These are phyloP conservation scores for Pangasius sanitwongsei DNA, from an alignment of 2,797 vertebrate species.

Conservation along the genomic window DNA sequence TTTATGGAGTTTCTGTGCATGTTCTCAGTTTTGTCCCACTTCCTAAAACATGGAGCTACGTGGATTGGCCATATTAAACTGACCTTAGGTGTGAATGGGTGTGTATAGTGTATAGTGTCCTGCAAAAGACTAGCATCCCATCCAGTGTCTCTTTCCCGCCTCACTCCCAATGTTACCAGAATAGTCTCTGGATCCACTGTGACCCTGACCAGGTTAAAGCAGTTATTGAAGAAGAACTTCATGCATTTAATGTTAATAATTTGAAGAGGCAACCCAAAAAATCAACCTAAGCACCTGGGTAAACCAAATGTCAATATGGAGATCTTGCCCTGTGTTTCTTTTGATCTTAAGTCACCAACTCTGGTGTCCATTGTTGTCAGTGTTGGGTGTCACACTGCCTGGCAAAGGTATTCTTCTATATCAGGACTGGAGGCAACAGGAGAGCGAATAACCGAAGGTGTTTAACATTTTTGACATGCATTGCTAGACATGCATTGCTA, in stretches of 20 bases:
- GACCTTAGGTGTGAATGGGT: no score
- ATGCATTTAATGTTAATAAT: neutral
- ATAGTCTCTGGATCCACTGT: neutral
- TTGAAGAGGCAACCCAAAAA: neutral
- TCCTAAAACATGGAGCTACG: neutral
- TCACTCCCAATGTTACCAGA: neutral
- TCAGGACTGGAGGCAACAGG: no score
- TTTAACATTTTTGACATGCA: no score
- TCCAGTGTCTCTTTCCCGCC: no score
- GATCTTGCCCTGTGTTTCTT: neutral
- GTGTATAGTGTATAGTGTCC: neutral
- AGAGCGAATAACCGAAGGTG: no score
- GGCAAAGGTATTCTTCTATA: no score
- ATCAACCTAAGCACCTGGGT: neutral
- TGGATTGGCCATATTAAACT: no score
- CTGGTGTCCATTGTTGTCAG: neutral
- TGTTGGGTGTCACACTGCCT: neutral
- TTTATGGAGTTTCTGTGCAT: neutral
- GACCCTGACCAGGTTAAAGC: neutral
- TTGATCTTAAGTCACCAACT: neutral
- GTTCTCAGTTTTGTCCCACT: neutral
- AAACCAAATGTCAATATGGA: neutral
- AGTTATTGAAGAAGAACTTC: neutral
- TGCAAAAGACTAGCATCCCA: no score
- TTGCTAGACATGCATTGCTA: no score